Base-by-base conservation (phyloP, 2,888 invertebrate genomes). In the Tetranychus piercei region DNA sequence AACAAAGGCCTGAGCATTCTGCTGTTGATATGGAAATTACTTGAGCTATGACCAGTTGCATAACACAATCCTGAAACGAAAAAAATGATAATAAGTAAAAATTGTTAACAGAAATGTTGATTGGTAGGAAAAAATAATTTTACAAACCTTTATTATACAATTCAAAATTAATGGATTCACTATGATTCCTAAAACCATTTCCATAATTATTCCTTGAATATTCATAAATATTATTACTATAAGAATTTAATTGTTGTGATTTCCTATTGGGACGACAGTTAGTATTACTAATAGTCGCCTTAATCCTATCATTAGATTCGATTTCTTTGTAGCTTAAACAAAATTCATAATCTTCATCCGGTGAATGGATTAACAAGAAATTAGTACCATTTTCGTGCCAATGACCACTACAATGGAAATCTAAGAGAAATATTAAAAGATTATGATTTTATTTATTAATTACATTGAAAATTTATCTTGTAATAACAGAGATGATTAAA, bases 301-400 rank as follows among this genome's bases (percentile, higher is more conserved):
- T 64, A 15, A 75, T 34, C 34, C 34, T 45, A 15, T 64, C 75
- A 73, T 55, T 11, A 66, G 72, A 22, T 43, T 55, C 75, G 20
- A 11, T 71, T 44, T 69, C 44, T 23, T 72, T 67, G 23, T 74
- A 76, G 65, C n/a, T 67, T n/a, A 76, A 72, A 71, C 76, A 77
- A 44, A 72, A 73, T 44, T 75, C 71, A 55, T 66, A 73, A 22
- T 45, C 44, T 15, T 77, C 72, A 44, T 77, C 74, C 20, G 76
- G 76, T 72, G 76, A 76, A n/a, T 77, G 75, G 18, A 76, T 78
- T 55, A 80, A 78, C 71, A 80, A 77, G 69, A 78, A 79, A 72
- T 78, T 78, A 9, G 79, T 79, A 64, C 79, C 79, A 66, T 80
- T 80, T 74, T 80, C 80, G 76, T 78, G 78, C 80, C 80, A 80